A percentile compares a stretch with the other conserved stretches of the same genome.
Conservation (phyloP, 1,140 invertebrate genomes). For the Drosophila paulistorum region DNA sequence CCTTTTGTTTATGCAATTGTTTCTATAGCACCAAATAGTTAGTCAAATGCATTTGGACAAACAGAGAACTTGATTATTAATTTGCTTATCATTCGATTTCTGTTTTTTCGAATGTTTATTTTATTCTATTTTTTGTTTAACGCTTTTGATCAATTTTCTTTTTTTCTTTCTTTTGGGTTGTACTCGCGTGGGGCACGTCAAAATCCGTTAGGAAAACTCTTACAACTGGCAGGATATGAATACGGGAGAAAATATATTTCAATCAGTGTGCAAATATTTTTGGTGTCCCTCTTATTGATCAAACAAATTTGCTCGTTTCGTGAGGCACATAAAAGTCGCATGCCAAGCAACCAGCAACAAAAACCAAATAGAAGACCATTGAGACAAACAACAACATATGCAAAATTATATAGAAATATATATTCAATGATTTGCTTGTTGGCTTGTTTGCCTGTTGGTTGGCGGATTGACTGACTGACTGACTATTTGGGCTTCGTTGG, state of each 20-base stretch:
- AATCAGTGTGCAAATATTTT: constrained; percentile 58
- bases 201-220: constrained; percentile 46
- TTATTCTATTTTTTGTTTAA: background rate
- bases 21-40: constrained; percentile 38
- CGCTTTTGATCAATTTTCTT: background rate
- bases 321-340: constrained; percentile 58
- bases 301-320: constrained; percentile 66
- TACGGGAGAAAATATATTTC: constrained; percentile 20
- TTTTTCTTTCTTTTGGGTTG: background rate
- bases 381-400: background rate
- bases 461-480: background rate
- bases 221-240: constrained; percentile 50
- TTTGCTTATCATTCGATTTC: constrained; percentile 12
- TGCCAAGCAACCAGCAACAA: constrained; percentile 35
- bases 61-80: constrained; percentile 22
- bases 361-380: background rate
- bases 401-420: constrained; percentile 54
- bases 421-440: constrained; percentile 51
- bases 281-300: constrained; percentile 65
- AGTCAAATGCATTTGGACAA: constrained; percentile 38
- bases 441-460: constrained; percentile 27
- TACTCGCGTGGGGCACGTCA: constrained; percentile 52
- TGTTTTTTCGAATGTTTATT: background rate
- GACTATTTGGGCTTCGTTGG: background rate
- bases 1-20: constrained; percentile 61